phyloP scores from a whole-genome alignment of 2,888 invertebrate species.

The Acanthosepion pharaonis region DNA sequence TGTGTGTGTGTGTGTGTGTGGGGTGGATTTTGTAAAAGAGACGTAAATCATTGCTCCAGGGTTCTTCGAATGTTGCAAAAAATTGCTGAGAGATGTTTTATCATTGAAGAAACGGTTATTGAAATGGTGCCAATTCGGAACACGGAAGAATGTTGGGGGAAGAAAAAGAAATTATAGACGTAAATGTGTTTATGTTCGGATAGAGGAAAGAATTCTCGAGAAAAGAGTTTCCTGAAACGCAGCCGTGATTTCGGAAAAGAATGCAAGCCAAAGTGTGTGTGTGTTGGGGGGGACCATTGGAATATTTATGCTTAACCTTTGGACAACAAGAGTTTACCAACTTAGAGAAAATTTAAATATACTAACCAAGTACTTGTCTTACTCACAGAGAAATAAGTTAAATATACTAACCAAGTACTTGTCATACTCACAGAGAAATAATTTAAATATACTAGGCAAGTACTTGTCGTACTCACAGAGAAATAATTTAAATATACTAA shows the following conservation, averaged over 20 bases:
- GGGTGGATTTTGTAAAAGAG: too few relatives aligned
- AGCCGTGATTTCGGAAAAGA: not conserved
- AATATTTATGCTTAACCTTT: not conserved
- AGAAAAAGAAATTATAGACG: not conserved
- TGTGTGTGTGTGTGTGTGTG: too few relatives aligned
- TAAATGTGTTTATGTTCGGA: slow-evolving; percentile 8
- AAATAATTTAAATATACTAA: too few relatives aligned
- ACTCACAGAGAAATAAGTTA: too few relatives aligned
- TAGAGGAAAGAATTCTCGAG: not conserved
- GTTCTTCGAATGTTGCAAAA: not conserved
- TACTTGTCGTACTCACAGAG: too few relatives aligned
- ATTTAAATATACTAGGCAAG: too few relatives aligned
- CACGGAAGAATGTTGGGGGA: not conserved
- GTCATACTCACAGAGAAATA: too few relatives aligned
- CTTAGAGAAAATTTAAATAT: not conserved
- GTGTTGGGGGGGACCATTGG: not conserved
- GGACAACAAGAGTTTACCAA: not conserved
- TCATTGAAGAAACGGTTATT: slow-evolving; percentile 6
- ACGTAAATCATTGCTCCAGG: not conserved
- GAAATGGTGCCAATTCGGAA: not conserved
- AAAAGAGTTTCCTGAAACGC: not conserved
- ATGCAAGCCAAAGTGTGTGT: not conserved
- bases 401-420: too few relatives aligned
- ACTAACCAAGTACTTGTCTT: too few relatives aligned
- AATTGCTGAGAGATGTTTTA: not conserved